Base-by-base conservation (phyloP, 2,888 invertebrate genomes). In the Dolichopus griseipennis region DNA sequence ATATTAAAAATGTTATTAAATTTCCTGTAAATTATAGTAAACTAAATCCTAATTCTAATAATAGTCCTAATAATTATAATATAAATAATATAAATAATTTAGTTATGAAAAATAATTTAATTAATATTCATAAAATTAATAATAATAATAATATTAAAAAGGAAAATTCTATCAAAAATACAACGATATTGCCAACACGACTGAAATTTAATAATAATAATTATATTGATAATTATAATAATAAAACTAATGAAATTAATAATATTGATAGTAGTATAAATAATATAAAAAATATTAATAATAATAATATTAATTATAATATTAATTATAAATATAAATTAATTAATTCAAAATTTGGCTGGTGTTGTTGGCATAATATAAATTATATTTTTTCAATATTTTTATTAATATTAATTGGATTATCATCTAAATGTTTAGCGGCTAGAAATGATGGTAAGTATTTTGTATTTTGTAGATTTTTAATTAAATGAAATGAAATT, bases 361-460 rank as follows among this genome's bases (percentile, higher is more conserved):
- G 22, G 22, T 62, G 8, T 62, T 62, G 62, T 20, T 62, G 62
- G 62, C 62, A 22, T 41, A 41, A 22, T 10, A 22, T 20, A 34
- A 64, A 64, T 27, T 27, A 18, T 33, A 27, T 64, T 64, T 64
- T n/a, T 64, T 22, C 27, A 64, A 27, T 64, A 64, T 64, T 27
- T 64, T 64, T 27, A 27, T 15, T 64, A 9, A 64, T 64, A n/a
- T 64, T 64, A 64, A 27, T 33, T 64, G 64, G 64, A 64, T 64
- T 64, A 64, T 76, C 77, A 71, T 75, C 77, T 68, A 75, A 76
- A 72, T 78, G 79, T 72, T 75, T 76, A 75, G 76, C 76, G 71
- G 76, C 76, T 70, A 77, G 79, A 67, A 78, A 78, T 76, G 80
- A 80, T 77, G 79, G 80, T 80, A 71, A 78, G 79, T 78, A 5